A percentile compares a stretch with the other conserved stretches of the same genome.
phyloP scores from a whole-genome alignment of 2,888 invertebrate genomes.

The Proisotoma minuta region DNA sequence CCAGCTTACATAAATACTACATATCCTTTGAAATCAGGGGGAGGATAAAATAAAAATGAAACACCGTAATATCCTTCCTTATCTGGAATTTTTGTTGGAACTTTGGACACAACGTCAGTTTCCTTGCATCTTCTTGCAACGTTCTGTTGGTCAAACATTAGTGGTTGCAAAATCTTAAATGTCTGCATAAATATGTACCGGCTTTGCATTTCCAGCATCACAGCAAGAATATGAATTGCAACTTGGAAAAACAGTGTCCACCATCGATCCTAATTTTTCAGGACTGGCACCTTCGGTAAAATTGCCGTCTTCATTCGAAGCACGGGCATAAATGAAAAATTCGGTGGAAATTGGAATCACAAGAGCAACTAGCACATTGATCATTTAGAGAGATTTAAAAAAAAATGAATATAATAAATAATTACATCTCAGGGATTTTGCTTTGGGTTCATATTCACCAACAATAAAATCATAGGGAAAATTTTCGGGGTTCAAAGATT shows the following conservation, averaged over 20 bases:
- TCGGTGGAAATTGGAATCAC: not conserved
- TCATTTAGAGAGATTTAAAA: no score
- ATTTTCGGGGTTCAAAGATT: not conserved
- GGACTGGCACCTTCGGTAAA: not conserved
- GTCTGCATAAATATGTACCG: not conserved
- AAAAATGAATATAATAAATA: no score
- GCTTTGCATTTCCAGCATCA: not conserved
- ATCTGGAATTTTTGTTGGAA: not conserved
- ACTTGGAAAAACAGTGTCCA: not conserved
- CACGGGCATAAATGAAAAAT: not conserved
- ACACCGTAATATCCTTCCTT: not conserved
- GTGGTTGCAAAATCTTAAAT: no score
- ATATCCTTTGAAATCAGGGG: not conserved
- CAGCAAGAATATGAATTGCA: constrained; percentile 9
- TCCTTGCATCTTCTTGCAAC: constrained; percentile 1
- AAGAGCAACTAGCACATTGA: not conserved
- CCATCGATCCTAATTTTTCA: not conserved
- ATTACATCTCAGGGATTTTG: not conserved
- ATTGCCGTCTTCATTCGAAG: constrained; percentile 2
- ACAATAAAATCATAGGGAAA: not conserved
- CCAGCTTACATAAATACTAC: constrained; percentile 4
- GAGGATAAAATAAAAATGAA: not conserved
- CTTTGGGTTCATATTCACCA: not conserved
- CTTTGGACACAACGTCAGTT: not conserved
- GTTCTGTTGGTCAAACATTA: no score